Conservation (phyloP, 2,113 vertebrate genomes). For the Sturnus vulgaris region DNA sequence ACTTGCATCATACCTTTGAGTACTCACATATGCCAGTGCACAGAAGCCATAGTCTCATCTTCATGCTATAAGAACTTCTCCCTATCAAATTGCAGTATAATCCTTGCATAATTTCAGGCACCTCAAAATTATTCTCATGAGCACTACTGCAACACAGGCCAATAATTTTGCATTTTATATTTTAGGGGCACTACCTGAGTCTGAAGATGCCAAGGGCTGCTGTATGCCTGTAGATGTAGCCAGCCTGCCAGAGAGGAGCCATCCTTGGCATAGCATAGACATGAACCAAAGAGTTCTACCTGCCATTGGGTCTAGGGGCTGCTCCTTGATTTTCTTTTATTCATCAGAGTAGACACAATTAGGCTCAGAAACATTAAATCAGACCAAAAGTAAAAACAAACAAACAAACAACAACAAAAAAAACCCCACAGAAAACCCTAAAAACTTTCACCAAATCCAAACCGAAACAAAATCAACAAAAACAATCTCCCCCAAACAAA, state of each 20-base stretch:
- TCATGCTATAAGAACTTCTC: background rate
- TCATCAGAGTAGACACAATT: background rate
- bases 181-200: background rate
- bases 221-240: background rate
- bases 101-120: background rate
- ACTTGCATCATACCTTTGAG: background rate
- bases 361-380: background rate
- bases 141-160: background rate
- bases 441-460: background rate
- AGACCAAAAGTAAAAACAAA: background rate
- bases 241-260: background rate
- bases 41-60: background rate
- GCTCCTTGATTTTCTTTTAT: background rate
- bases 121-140: background rate
- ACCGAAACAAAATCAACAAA: background rate
- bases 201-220: background rate
- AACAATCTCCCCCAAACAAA: background rate
- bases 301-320: fast-evolving
- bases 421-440: background rate
- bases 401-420: background rate
- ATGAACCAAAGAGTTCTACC: background rate
- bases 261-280: background rate
- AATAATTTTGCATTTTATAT: background rate
- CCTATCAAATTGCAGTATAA: background rate
- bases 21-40: background rate